Evolutionary conservation across 2,797 vertebrate genomes (phyloP).

Genomic region (Paedocypris micromegethes): DNA sequence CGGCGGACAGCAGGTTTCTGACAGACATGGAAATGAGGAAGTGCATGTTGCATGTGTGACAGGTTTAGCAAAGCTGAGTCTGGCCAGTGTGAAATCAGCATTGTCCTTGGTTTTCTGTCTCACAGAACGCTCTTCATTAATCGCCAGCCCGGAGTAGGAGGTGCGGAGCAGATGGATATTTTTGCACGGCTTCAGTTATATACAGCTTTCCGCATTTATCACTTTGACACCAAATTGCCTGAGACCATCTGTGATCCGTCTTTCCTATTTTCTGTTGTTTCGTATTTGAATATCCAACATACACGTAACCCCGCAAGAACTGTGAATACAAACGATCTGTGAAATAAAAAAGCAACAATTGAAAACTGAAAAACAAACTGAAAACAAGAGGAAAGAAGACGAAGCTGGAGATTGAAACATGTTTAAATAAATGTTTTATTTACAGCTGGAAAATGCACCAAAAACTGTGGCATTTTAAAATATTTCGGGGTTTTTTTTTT

Average conservation of each 20-base stretch:
- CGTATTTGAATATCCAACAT: constrained; percentile 32
- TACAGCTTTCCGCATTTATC: constrained; percentile 52
- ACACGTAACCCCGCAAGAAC: constrained; percentile 33
- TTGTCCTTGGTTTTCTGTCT: constrained; percentile 48
- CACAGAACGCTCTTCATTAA: constrained; percentile 48
- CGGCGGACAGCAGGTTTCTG: constrained; percentile 12
- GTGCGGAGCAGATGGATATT: constrained; percentile 52
- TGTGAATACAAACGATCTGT: not conserved
- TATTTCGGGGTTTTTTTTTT: constrained; percentile 36
- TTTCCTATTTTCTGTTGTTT: constrained; percentile 36
- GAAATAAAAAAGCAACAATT: constrained; percentile 28
- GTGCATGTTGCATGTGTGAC: constrained; percentile 29
- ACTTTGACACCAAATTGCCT: constrained; percentile 55
- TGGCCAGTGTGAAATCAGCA: constrained; percentile 45
- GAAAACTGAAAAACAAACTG: constrained; percentile 35
- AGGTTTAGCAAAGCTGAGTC: constrained; percentile 29
- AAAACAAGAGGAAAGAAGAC: constrained; percentile 17
- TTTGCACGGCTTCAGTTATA: constrained; percentile 50
- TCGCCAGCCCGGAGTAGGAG: constrained; percentile 42
- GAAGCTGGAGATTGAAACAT: constrained; percentile 24
- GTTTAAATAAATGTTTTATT: constrained; percentile 52
- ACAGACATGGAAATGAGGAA: constrained; percentile 24
- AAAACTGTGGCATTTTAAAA: constrained; percentile 47
- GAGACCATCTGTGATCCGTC: constrained; percentile 52
- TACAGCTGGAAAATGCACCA: constrained; percentile 47